A percentile compares a stretch with the other conserved stretches of the same genome.
Conservation (phyloP, 2,797 vertebrate species). For the Urosaurus nigricauda region DNA sequence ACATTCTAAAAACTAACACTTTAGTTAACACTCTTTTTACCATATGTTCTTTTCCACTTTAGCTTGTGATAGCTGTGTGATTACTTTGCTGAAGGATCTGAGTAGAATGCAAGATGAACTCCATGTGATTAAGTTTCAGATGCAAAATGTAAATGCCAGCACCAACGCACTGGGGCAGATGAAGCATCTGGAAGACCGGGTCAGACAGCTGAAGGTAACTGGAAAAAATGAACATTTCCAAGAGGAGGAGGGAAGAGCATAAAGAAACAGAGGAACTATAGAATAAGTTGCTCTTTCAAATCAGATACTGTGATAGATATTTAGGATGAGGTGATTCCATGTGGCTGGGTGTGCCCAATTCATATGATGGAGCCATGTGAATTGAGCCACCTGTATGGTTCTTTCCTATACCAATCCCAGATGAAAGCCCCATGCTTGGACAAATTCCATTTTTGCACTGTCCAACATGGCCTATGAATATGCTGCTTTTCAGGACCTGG, state of each 20-base stretch:
- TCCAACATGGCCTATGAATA: too few species aligned
- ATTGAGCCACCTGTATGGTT: neutral
- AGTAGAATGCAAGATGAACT: constrained; percentile 84
- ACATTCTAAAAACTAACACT: constrained; percentile 1
- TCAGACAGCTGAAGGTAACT: constrained; percentile 87
- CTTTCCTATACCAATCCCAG: neutral
- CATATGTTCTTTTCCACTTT: constrained; percentile 49
- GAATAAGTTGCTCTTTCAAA: neutral
- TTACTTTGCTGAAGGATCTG: constrained; percentile 88
- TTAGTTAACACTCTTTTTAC: constrained; percentile 36
- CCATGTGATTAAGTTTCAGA: constrained; percentile 82
- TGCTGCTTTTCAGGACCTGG: too few species aligned
- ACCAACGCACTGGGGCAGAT: constrained; percentile 81
- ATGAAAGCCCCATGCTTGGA: neutral
- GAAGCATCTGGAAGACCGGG: constrained; percentile 83
- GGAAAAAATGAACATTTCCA: neutral
- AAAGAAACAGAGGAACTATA: neutral
- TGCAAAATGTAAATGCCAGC: constrained; percentile 82
- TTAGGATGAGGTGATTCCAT: neutral
- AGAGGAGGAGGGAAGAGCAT: neutral
- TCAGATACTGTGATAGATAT: neutral
- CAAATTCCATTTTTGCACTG: too few species aligned
- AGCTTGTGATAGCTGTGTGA: constrained; percentile 94
- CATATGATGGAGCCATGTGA: neutral
- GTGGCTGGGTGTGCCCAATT: neutral